Evolutionary conservation across 2,113 vertebrate species (phyloP), one percentile per base, ranked within the genome.

Genomic region (Etia nguti): DNA sequence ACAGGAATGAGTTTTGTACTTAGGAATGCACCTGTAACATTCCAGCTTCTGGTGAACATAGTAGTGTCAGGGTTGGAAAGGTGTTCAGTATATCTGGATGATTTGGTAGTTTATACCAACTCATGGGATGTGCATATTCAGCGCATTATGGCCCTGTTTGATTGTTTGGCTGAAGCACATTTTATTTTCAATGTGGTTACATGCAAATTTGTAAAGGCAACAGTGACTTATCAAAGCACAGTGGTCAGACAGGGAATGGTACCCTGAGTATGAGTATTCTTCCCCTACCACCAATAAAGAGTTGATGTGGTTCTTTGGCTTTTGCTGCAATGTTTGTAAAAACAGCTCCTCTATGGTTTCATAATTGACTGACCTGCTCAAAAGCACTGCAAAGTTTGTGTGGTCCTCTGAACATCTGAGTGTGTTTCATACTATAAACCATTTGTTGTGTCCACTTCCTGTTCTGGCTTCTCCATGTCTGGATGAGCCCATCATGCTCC

Each of bases 301-400:
- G 0, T 1, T 36, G 59, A 62, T 62, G 31, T 0, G 29, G 31
- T 65, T 38, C 18, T n/a, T 46, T 46, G 12, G 43, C 43, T 46
- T 65, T 36, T 38, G 1, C 60, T n/a, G 31, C 4, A 4, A 3
- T 10, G 15, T 4, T 62, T 62, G 18, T 20, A 36, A 6, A 60
- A 65, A 65, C 6, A 1, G 38, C 34, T 38, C 20, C 34, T 13
- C 11, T 68, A 20, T 68, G 62, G 34, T 68, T 68, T n/a, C 34
- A 41, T 22, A 38, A 41, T n/a, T 41, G 34, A 38, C 60, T 34
- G 59, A 62, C 18, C 3, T 1, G 9, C 56, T 59, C 24, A 34
- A 31, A 34, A 4, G 9, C 29, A 50, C 16, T 50, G 48, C 16
- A 13, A 6, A 65, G 20, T 22, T 68, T 13, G 62, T 65, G 31